phyloP scores from a whole-genome alignment of 2,888 invertebrate genomes.

The Andrena minutula region DNA sequence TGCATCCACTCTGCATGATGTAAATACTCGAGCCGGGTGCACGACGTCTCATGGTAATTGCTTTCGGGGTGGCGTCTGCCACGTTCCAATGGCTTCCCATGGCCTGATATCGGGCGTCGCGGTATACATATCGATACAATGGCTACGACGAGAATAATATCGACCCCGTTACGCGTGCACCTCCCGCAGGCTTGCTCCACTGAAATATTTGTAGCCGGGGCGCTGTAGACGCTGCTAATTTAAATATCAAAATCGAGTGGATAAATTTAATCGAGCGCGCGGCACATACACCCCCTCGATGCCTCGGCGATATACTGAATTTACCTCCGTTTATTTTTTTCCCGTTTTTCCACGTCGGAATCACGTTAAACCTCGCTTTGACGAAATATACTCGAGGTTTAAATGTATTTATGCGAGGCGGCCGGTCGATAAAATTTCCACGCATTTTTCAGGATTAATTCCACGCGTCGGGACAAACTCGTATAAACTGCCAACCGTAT shows the following conservation, averaged over 20 bases:
- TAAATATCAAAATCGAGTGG: background rate
- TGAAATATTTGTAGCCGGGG: conserved; percentile 9
- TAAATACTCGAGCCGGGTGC: conserved; percentile 58
- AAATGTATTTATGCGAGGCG: conserved; percentile 10
- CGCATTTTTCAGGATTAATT: conserved; percentile 8
- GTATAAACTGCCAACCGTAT: background rate
- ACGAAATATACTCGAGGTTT: conserved; percentile 10
- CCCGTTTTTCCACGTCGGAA: background rate
- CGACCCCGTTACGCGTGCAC: conserved; percentile 25
- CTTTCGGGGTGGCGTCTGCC: conserved; percentile 64
- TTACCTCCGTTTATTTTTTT: background rate
- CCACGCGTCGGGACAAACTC: conserved; percentile 1
- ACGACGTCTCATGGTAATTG: conserved; percentile 70
- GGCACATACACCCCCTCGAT: background rate
- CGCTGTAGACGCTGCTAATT: background rate
- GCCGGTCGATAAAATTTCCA: conserved; percentile 4
- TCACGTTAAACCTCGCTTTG: conserved; percentile 9
- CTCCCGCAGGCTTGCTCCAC: background rate
- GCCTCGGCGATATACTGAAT: background rate
- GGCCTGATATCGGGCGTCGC: conserved; percentile 49
- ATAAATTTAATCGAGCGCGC: background rate
- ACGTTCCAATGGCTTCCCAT: conserved; percentile 58
- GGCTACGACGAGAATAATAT: conserved; percentile 54
- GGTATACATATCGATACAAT: conserved; percentile 53
- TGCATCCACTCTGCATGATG: conserved; percentile 70